Evolutionary conservation across 2,888 invertebrate species (phyloP), one percentile per base, ranked within the genome.

Genomic region (Ennomos erosarius): DNA sequence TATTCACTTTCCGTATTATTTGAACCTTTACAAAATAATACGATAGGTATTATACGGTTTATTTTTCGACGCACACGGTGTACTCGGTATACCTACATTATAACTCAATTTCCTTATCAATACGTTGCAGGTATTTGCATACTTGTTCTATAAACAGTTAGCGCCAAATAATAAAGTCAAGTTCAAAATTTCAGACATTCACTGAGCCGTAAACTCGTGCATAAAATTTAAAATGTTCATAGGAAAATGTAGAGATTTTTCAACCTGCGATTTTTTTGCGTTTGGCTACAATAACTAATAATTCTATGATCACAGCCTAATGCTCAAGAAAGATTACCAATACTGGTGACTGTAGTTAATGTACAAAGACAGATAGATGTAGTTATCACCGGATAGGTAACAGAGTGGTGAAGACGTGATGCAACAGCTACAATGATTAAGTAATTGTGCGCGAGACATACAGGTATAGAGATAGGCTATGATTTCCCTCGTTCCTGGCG

Each of bases 401-500:
- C 44, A 59, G 40, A 51, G 10, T 38, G 4, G 39, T n/a, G 34
- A 39, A 39, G n/a, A 40, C 12, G 45, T 33, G 44, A 44, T 12
- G 54, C 34, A 43, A 49, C 59, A 60, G 55, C 48, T 55, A 43
- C 51, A 46, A n/a, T 59, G 59, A 59, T 48, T 43, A 53, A 57
- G 51, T 57, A 26, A 38, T 42, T 35, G 42, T 46, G 56, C 36
- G 51, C 43, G 45, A 40, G 49, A 62, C 50, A 59, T 57, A n/a
- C n/a, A 16, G 66, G 64, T 62, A 52, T 11, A 38, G 12, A 37
- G 36, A 1, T 46, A 64, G 71, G 68, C 73, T 71, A 71, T 75
- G 72, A 80, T 78, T 77, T 71, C 65, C 65, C 62, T 70, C 59
- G 62, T 72, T 70, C 68, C 62, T 62, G 64, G 62, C 54, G 59